Percentiles rank a stretch among this genome's conserved stretches.
These are phyloP conservation scores for Baryphthengus martii DNA, from an alignment of 2,113 vertebrate genomes.

Conservation along the genomic window DNA sequence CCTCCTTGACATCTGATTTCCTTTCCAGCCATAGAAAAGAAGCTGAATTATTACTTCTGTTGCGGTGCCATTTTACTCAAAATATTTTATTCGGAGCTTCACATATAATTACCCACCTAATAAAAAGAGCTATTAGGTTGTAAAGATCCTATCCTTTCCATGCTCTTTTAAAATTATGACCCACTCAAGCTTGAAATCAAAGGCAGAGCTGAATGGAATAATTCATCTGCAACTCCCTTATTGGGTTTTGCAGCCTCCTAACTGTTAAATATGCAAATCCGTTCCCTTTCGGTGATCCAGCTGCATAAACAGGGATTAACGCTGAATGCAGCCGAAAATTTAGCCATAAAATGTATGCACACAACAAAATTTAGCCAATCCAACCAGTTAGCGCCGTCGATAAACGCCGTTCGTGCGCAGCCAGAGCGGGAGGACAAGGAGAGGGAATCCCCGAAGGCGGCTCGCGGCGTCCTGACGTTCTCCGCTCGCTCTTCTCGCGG, in stretches of 20 bases:
- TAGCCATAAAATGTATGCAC: slow-evolving; percentile 13
- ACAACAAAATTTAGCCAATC: slow-evolving; percentile 22
- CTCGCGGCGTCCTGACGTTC: not conserved
- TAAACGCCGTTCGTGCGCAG: not conserved
- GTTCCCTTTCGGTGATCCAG: slow-evolving; percentile 58
- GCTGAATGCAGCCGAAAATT: slow-evolving; percentile 56
- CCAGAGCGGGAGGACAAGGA: not conserved
- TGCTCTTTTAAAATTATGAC: slow-evolving; percentile 75
- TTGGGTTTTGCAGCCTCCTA: slow-evolving; percentile 68
- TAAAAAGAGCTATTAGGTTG: slow-evolving; percentile 78
- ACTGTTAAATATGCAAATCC: slow-evolving; percentile 74
- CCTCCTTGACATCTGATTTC: slow-evolving; percentile 62
- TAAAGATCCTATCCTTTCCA: slow-evolving; percentile 72
- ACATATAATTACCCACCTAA: slow-evolving; percentile 75
- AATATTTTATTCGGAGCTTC: slow-evolving; percentile 73
- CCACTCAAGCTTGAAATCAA: slow-evolving; percentile 78
- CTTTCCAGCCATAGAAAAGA: slow-evolving; percentile 51
- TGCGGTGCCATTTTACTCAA: slow-evolving; percentile 70
- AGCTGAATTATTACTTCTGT: slow-evolving; percentile 73
- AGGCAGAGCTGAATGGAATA: slow-evolving; percentile 72
- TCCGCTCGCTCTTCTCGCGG: too few species aligned
- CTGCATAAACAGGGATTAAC: slow-evolving; percentile 71
- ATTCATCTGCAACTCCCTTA: slow-evolving; percentile 64
- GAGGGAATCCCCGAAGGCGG: not conserved
- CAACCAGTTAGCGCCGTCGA: not conserved